These are phyloP conservation scores for Athalia circularis DNA, from an alignment of 2,888 invertebrate genomes.

Conservation along the genomic window DNA sequence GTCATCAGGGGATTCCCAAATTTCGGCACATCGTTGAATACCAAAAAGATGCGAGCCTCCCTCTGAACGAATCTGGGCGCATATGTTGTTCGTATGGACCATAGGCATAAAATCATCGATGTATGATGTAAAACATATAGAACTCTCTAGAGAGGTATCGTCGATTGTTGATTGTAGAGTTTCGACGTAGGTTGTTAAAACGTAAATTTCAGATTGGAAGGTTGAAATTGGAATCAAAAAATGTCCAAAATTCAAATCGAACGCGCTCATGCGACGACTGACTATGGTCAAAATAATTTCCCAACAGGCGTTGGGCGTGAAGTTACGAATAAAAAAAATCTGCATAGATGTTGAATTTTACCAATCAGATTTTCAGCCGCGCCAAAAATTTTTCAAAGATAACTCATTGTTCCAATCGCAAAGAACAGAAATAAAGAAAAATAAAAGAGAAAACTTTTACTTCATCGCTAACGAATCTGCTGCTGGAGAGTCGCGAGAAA, in stretches of 20 bases:
- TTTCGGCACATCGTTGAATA: too few relatives aligned
- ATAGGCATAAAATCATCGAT: too few relatives aligned
- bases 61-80: too few relatives aligned
- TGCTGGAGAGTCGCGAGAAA: conserved; percentile 29
- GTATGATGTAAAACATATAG: neutral
- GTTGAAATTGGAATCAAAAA: conserved; percentile 20
- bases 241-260: neutral
- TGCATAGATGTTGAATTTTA: too few relatives aligned
- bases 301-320: too few relatives aligned
- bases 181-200: conserved; percentile 23
- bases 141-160: conserved; percentile 31
- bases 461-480: conserved; percentile 34
- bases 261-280: too few relatives aligned
- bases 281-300: too few relatives aligned
- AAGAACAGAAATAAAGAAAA: neutral
- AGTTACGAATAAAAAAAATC: neutral
- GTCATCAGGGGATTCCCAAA: too few relatives aligned
- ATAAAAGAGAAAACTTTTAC: conserved; percentile 21
- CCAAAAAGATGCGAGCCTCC: too few relatives aligned
- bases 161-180: conserved; percentile 37
- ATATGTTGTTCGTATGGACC: too few relatives aligned
- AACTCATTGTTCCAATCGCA: conserved; percentile 2
- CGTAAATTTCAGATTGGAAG: conserved; percentile 26
- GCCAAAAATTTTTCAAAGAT: neutral
- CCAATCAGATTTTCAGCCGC: neutral